Percentiles rank a stretch among this genome's conserved stretches.
Conservation (phyloP, 2,113 vertebrate species). For the Dipodomys spectabilis region DNA sequence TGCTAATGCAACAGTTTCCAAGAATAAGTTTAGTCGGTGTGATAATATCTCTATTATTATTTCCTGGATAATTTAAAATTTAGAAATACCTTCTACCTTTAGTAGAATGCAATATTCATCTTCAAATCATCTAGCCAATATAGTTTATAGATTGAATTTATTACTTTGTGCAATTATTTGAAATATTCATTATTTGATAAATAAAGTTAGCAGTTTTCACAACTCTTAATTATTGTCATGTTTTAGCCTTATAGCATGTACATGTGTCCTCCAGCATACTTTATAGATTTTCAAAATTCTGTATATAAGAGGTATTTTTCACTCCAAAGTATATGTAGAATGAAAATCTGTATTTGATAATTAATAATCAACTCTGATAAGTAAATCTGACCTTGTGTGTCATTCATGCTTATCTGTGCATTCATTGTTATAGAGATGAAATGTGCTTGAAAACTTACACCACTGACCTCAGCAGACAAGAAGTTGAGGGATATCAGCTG, state of each 20-base stretch:
- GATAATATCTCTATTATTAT: neutral
- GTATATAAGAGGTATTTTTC: neutral
- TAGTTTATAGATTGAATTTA: neutral
- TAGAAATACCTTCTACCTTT: neutral
- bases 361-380: neutral
- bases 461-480: neutral
- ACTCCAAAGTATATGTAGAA: neutral
- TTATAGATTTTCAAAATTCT: neutral
- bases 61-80: constrained; percentile 20
- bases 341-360: neutral
- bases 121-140: neutral
- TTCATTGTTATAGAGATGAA: neutral
- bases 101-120: neutral
- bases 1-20: neutral
- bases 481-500: neutral
- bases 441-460: neutral
- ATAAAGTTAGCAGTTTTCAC: neutral
- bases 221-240: neutral
- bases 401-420: neutral
- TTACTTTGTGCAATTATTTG: constrained; percentile 18
- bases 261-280: neutral
- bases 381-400: neutral
- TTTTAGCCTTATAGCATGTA: neutral
- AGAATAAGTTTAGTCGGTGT: neutral
- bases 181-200: neutral